Evolutionary conservation across 2,113 vertebrate genomes (phyloP), one percentile per base, ranked within the genome.

Genomic region (Solea solea): DNA sequence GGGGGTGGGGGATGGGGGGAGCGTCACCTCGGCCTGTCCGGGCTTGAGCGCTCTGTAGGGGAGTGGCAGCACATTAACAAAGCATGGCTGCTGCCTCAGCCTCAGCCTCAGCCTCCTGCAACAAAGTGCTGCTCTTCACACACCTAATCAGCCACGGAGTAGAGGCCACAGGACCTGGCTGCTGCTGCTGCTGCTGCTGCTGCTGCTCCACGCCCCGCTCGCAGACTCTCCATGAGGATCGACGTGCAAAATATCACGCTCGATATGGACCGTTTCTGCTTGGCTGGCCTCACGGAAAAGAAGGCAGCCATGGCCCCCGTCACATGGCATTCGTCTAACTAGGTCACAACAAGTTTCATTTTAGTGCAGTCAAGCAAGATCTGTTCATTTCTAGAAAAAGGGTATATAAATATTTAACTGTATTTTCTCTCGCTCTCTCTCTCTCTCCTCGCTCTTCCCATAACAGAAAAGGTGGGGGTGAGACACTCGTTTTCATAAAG

Each of bases 341-440:
- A 89, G 92, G 92, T 92, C 92, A 91, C 83, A 80, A 83, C 82
- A 85, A 88, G 88, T 89, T 89, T 90, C 82, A 74, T 79, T 88
- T 91, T 86, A 91, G 89, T 86, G 89, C 85, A 90, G 85, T 80
- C 77, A 14, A 88, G 86, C 79, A 68, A 87, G 81, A 86, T 75
- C 56, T 40, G 73, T 86, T 83, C 60, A 62, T 83, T 82, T 86
- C 88, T 60, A 60, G 83, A 86, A 91, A 88, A 88, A 85, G 72
- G 72, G 8, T 64, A 16, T 64, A 92, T 93, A 84, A 88, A 93
- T 93, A 93, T 93, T 91, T 79, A 91, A 89, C 51, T 66, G 62
- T 51, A 69, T 65, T 78, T 50, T 76, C 72, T 76, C 63, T 48
- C 42, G 66, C 69, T 5, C 63, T 48, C 42, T 69, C 69, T 5